These are phyloP conservation scores for Zelleria hepariella DNA, from an alignment of 2,888 invertebrate genomes.

Conservation along the genomic window DNA sequence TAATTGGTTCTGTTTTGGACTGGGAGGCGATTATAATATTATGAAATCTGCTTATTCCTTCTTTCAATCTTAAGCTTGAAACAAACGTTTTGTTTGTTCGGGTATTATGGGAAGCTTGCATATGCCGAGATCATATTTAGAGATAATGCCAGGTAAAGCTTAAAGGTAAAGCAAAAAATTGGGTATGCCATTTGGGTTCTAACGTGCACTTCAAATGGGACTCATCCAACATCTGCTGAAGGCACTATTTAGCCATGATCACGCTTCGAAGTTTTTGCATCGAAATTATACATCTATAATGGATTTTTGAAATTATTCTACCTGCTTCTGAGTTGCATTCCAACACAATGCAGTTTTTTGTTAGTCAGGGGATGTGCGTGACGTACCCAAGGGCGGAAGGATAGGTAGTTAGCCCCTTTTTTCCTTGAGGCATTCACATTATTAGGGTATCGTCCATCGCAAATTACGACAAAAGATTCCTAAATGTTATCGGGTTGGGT, in stretches of 20 bases:
- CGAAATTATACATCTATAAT: constrained; percentile 13
- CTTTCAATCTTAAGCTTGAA: not conserved
- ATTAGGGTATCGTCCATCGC: constrained; percentile 45
- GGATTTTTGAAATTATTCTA: constrained; percentile 43
- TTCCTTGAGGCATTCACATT: constrained; percentile 37
- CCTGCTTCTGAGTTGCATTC: constrained; percentile 42
- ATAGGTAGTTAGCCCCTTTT: constrained; percentile 44
- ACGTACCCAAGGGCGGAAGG: constrained; percentile 63
- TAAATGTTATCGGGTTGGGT: constrained; percentile 21
- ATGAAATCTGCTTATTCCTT: not conserved
- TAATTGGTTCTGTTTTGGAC: not conserved
- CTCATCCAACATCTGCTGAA: constrained; percentile 48
- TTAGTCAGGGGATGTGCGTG: constrained; percentile 62
- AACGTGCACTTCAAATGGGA: constrained; percentile 37
- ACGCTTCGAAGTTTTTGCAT: constrained; percentile 54
- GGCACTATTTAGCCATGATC: constrained; percentile 45
- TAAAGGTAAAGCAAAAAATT: constrained; percentile 21
- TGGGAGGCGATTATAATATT: not conserved
- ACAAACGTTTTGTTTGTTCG: not conserved
- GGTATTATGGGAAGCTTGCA: not conserved
- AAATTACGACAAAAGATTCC: constrained; percentile 29
- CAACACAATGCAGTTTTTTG: constrained; percentile 47
- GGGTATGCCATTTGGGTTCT: constrained; percentile 26
- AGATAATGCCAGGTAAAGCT: constrained; percentile 26
- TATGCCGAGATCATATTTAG: not conserved